Conservation (phyloP, 2,113 vertebrate species). For the Sceloporus undulatus region DNA sequence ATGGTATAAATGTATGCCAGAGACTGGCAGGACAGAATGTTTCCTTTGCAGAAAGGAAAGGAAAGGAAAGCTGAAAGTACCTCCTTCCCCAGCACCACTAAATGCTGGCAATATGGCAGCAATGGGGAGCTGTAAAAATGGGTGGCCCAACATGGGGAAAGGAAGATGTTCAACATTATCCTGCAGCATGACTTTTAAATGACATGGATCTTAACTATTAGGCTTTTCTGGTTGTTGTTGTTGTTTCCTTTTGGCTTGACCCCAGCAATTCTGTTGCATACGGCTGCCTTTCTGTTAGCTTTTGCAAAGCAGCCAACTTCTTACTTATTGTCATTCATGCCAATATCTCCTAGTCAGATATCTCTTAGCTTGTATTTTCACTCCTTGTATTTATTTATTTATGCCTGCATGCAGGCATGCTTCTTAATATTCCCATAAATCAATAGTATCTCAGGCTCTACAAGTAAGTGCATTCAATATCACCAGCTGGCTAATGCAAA, state of each 20-base stretch:
- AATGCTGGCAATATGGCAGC: too few relatives aligned
- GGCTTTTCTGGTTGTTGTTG: neutral
- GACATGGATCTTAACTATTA: neutral
- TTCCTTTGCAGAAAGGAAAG: neutral
- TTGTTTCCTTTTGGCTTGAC: too few relatives aligned
- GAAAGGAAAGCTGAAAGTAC: too few relatives aligned
- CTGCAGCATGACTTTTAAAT: neutral
- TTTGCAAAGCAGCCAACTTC: constrained; percentile 2
- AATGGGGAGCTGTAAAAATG: neutral
- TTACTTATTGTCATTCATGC: constrained; percentile 4
- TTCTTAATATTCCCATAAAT: constrained; percentile 20
- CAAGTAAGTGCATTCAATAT: constrained; percentile 34
- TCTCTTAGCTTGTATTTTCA: neutral
- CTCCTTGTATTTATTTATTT: constrained; percentile 7
- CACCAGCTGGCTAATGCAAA: constrained; percentile 23
- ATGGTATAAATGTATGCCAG: too few relatives aligned
- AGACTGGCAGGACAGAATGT: too few relatives aligned
- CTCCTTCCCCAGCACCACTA: too few relatives aligned
- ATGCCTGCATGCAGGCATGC: neutral
- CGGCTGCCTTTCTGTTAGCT: neutral
- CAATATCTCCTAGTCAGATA: neutral
- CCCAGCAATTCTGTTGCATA: neutral
- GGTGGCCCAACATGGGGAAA: neutral
- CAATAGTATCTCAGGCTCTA: constrained; percentile 15
- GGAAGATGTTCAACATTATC: neutral